A percentile compares a stretch with the other conserved stretches of the same genome.
phyloP scores from a whole-genome alignment of 2,888 invertebrate species.

The Acanthopleura granulata region DNA sequence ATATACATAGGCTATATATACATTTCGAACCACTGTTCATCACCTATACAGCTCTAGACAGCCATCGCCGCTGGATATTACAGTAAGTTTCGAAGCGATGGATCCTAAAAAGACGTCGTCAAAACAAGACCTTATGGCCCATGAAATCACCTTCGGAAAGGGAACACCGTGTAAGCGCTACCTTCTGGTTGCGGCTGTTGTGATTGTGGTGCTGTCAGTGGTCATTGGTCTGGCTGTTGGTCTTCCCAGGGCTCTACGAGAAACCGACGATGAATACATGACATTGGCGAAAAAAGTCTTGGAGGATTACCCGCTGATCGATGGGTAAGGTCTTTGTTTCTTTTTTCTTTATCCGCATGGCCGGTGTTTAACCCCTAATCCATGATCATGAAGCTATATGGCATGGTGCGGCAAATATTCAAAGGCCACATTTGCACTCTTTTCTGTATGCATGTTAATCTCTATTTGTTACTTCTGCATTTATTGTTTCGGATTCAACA shows the following conservation, averaged over 20 bases:
- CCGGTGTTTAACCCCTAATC: no score
- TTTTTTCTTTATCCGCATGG: background rate
- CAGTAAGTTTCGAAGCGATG: no score
- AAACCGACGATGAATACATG: background rate
- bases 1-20: no score
- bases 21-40: no score
- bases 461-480: no score
- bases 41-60: no score
- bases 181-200: background rate
- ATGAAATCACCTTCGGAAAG: background rate
- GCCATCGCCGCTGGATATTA: no score
- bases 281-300: background rate
- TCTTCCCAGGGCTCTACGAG: background rate
- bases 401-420: no score
- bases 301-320: background rate
- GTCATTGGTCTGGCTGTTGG: background rate
- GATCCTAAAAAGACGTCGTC: background rate
- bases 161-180: background rate
- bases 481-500: no score
- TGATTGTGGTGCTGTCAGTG: background rate
- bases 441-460: no score
- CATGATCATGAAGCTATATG: no score
- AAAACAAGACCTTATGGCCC: background rate
- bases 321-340: background rate
- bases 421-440: no score